Evolutionary conservation across 2,888 invertebrate species (phyloP).

Genomic region (Coleophora deauratella): DNA sequence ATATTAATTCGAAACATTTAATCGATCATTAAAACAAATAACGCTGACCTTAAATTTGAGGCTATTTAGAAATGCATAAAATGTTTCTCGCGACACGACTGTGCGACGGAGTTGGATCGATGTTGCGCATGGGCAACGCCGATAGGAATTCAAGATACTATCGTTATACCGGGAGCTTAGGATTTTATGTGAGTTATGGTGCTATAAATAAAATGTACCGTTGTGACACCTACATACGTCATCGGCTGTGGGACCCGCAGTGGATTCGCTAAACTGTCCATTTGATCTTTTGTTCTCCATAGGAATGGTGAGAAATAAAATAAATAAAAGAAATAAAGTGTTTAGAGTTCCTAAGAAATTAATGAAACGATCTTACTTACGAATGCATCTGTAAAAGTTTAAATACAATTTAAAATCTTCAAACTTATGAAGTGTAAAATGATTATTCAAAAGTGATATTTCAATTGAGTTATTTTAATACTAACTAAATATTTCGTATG

Average conservation of each 20-base stretch:
- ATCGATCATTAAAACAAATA: slow-evolving; percentile 45
- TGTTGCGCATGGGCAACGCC: slow-evolving; percentile 13
- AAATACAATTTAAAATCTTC: too few relatives aligned
- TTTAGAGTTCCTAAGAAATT: too few relatives aligned
- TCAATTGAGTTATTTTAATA: slow-evolving; percentile 29
- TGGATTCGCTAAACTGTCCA: slow-evolving; percentile 28
- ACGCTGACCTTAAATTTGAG: slow-evolving; percentile 51
- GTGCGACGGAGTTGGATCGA: slow-evolving; percentile 32
- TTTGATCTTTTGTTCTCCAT: slow-evolving; percentile 17
- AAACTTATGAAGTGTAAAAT: slow-evolving; percentile 3
- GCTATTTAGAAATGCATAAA: slow-evolving; percentile 48
- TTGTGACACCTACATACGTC: slow-evolving; percentile 63
- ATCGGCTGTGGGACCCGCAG: slow-evolving; percentile 33
- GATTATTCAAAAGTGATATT: slow-evolving; percentile 21
- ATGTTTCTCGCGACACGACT: not conserved
- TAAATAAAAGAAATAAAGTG: too few relatives aligned
- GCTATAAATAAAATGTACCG: slow-evolving; percentile 67
- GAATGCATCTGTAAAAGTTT: too few relatives aligned
- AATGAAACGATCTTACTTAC: too few relatives aligned
- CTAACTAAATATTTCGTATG: slow-evolving; percentile 36
- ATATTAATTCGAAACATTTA: slow-evolving; percentile 55
- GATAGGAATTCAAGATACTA: slow-evolving; percentile 63
- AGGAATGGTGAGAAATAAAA: too few relatives aligned
- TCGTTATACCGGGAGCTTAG: slow-evolving; percentile 57
- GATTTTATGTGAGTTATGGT: slow-evolving; percentile 65